phyloP scores from a whole-genome alignment of 2,113 vertebrate genomes.

The Glareola pratincola region DNA sequence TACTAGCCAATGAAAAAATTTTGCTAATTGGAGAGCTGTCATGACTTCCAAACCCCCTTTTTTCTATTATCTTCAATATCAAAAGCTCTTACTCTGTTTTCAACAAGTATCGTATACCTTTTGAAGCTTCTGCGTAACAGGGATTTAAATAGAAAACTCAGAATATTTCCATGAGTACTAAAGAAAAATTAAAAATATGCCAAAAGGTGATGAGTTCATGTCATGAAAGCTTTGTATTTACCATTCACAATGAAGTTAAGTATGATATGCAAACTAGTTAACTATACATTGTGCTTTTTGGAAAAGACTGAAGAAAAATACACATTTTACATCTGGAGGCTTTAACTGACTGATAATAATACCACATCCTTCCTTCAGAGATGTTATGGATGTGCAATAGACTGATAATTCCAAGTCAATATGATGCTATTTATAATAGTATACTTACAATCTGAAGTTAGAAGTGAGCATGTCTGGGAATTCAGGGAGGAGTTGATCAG shows the following conservation, averaged over 20 bases:
- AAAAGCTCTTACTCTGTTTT: neutral
- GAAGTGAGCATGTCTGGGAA: neutral
- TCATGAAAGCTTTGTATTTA: neutral
- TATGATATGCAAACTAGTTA: neutral
- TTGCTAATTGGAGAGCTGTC: neutral
- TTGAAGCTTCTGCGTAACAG: neutral
- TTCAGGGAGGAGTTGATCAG: neutral
- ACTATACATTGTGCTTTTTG: neutral
- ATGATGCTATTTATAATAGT: neutral
- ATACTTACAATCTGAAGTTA: neutral
- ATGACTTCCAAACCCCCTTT: neutral
- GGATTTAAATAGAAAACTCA: neutral
- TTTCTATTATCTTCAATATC: neutral
- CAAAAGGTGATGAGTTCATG: neutral
- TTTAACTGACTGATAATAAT: neutral
- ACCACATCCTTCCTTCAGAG: neutral
- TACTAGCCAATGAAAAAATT: neutral
- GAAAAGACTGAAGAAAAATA: neutral
- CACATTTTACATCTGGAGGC: neutral
- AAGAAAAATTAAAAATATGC: neutral
- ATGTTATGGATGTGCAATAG: neutral
- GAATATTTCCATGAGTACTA: neutral
- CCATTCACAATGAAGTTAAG: neutral
- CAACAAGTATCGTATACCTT: neutral
- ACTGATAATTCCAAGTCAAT: neutral